A percentile compares a stretch with the other conserved stretches of the same genome.
These are phyloP conservation scores for Apteryx mantelli DNA, from an alignment of 2,113 vertebrate genomes.

Conservation along the genomic window DNA sequence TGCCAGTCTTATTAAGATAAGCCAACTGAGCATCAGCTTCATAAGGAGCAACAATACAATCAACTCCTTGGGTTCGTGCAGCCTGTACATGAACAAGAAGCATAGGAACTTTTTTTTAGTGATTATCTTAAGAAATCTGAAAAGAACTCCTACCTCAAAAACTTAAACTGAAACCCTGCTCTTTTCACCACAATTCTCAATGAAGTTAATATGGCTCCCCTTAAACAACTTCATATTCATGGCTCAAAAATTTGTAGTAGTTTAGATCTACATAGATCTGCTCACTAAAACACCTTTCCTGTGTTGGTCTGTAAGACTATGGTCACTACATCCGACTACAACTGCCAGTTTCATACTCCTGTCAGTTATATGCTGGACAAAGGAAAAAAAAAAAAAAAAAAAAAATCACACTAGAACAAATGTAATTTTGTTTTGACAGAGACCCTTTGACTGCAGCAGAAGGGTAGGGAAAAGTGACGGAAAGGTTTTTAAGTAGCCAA, in stretches of 20 bases:
- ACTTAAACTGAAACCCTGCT: rapidly evolving
- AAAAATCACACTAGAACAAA: neutral
- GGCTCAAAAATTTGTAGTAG: neutral
- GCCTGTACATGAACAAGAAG: conserved; percentile 72
- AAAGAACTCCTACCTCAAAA: neutral
- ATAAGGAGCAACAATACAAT: conserved; percentile 96
- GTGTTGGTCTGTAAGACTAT: neutral
- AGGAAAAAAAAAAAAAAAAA: neutral
- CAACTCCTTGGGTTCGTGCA: conserved; percentile 86
- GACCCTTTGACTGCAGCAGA: neutral
- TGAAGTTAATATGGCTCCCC: neutral
- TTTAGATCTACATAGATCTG: neutral
- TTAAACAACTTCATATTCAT: neutral
- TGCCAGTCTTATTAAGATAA: conserved; percentile 88
- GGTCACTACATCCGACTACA: neutral
- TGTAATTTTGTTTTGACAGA: neutral
- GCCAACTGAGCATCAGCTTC: conserved; percentile 97
- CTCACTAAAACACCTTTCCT: neutral
- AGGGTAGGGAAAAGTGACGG: neutral
- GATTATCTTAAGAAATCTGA: neutral
- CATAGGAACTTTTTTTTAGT: neutral
- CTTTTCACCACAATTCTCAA: neutral
- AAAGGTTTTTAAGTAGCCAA: neutral
- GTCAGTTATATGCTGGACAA: neutral
- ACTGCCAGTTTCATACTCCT: neutral